These are phyloP conservation scores for Syngnathus rostellatus DNA, from an alignment of 2,797 vertebrate genomes.

Conservation along the genomic window DNA sequence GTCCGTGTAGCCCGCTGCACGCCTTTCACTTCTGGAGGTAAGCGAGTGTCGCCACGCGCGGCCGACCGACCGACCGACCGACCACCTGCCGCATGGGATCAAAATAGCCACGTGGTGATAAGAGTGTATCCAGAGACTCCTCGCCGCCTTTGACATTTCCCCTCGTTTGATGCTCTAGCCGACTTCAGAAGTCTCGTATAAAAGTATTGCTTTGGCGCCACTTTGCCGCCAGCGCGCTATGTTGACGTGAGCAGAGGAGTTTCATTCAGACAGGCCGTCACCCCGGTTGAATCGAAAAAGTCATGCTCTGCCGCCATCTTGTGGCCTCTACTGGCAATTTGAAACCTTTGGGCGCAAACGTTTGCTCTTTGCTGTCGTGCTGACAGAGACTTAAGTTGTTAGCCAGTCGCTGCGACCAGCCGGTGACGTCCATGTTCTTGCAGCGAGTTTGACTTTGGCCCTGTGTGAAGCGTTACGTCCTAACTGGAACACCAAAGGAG, in stretches of 20 bases:
- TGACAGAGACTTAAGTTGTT: background rate
- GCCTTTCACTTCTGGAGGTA: slow-evolving; percentile 99
- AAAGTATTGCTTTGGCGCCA: too few relatives aligned
- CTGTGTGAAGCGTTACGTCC: slow-evolving; percentile 39
- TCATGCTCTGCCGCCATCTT: background rate
- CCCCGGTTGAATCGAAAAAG: background rate
- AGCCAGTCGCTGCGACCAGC: slow-evolving; percentile 9
- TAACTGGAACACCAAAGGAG: slow-evolving; percentile 65
- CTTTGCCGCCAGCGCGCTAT: too few relatives aligned
- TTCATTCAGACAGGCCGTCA: background rate
- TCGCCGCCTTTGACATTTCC: background rate
- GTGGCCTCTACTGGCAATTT: background rate
- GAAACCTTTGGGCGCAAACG: background rate
- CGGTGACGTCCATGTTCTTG: slow-evolving; percentile 28
- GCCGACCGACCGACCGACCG: background rate
- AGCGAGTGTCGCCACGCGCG: slow-evolving; percentile 56
- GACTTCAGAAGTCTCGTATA: too few relatives aligned
- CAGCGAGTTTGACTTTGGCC: slow-evolving; percentile 60
- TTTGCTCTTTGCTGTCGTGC: background rate
- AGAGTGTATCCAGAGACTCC: background rate
- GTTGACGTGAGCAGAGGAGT: too few relatives aligned
- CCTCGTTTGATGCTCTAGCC: too few relatives aligned
- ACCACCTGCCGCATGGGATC: background rate
- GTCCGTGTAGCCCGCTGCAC: slow-evolving; percentile 97
- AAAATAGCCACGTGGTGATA: background rate